Evolutionary conservation across 2,888 invertebrate species (phyloP).

Genomic region (Pollenia amentaria): DNA sequence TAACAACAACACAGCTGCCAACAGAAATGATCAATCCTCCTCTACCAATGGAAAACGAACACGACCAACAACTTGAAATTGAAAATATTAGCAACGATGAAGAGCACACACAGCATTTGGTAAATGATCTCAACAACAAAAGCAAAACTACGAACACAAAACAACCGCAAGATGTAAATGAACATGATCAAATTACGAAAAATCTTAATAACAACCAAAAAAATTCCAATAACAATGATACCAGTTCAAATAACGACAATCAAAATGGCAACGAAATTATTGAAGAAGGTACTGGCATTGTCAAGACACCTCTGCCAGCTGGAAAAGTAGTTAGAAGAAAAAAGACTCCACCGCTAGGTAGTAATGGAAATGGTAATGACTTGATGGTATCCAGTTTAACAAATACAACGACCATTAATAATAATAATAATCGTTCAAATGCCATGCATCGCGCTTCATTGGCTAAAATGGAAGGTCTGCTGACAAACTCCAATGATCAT

Average conservation of each 20-base stretch:
- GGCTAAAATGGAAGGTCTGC: constrained; percentile 84
- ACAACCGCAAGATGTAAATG: constrained; percentile 59
- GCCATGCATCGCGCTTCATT: constrained; percentile 87
- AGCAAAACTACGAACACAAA: constrained; percentile 32
- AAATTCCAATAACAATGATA: constrained; percentile 77
- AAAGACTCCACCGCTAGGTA: constrained; percentile 79
- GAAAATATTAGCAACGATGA: constrained; percentile 50
- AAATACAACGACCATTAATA: constrained; percentile 62
- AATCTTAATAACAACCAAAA: constrained; percentile 69
- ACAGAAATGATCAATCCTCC: constrained; percentile 54
- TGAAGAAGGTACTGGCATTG: constrained; percentile 86
- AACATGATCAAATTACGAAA: constrained; percentile 69
- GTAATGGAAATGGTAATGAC: constrained; percentile 65
- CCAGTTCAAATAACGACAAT: constrained; percentile 79
- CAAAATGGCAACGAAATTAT: constrained; percentile 82
- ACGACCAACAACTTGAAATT: constrained; percentile 52
- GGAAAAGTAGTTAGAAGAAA: constrained; percentile 87
- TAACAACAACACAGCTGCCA: constrained; percentile 66
- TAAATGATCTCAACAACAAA: constrained; percentile 73
- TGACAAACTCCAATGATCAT: constrained; percentile 77
- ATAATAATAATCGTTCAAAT: constrained; percentile 80
- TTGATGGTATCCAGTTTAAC: constrained; percentile 66
- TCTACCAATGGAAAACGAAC: constrained; percentile 56
- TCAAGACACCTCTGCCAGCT: constrained; percentile 89
- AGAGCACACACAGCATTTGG: constrained; percentile 49